Evolutionary conservation across 2,888 invertebrate genomes (phyloP).

Genomic region (Drosophila tanythrix): DNA sequence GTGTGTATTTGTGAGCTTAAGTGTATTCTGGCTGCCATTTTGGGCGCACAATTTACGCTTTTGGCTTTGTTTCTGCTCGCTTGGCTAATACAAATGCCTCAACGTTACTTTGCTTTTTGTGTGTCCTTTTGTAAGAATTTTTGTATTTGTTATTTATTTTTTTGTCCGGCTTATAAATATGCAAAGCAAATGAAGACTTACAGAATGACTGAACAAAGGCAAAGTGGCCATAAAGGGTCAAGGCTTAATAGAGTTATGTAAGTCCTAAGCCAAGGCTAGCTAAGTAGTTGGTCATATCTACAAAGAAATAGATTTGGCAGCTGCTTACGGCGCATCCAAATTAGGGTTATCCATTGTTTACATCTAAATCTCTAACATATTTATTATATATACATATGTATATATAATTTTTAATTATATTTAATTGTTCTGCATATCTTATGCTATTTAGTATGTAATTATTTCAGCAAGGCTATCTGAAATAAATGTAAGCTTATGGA

Average conservation of each 20-base stretch:
- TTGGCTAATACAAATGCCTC: conserved; percentile 61
- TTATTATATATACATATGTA: neutral
- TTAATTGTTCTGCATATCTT: neutral
- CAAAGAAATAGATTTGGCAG: conserved; percentile 3
- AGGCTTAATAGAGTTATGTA: conserved; percentile 40
- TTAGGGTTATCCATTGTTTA: neutral
- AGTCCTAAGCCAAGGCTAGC: conserved; percentile 18
- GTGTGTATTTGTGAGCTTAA: conserved; percentile 41
- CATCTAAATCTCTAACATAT: neutral
- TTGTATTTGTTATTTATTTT: conserved; percentile 4
- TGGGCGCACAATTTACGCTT: conserved; percentile 31
- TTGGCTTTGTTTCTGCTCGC: conserved; percentile 48
- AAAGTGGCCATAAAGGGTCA: conserved; percentile 42
- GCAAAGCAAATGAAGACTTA: conserved; percentile 51
- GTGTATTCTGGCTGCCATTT: conserved; percentile 63
- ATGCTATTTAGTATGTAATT: neutral
- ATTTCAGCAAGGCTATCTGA: neutral
- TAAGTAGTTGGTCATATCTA: conserved; percentile 6
- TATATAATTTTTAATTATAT: neutral
- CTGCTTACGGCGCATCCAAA: conserved; percentile 2
- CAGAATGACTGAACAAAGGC: conserved; percentile 46
- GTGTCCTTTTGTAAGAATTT: conserved; percentile 15
- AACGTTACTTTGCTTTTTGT: conserved; percentile 24
- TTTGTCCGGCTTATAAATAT: conserved; percentile 62
- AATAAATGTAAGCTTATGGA: neutral